Evolutionary conservation across 2,888 invertebrate species (phyloP).

Genomic region (Polydrusus tereticollis): DNA sequence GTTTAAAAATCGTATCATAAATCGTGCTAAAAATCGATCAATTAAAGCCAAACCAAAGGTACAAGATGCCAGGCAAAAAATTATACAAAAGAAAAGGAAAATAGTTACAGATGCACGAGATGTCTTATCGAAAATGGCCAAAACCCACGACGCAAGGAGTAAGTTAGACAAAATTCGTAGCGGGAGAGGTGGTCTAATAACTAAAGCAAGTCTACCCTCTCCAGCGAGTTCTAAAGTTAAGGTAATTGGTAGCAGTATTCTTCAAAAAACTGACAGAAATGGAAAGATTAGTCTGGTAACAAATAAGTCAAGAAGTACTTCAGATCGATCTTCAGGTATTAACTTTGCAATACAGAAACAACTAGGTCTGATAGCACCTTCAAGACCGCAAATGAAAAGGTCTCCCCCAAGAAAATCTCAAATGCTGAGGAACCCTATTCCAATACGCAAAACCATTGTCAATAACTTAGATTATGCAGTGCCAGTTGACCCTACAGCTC

Average conservation of each 20-base stretch:
- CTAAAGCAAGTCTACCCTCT: constrained; percentile 49
- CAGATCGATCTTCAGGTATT: constrained; percentile 59
- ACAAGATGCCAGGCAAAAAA: constrained; percentile 82
- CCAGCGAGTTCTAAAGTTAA: constrained; percentile 60
- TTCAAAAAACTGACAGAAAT: constrained; percentile 69
- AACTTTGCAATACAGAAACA: constrained; percentile 65
- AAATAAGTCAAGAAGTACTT: constrained; percentile 64
- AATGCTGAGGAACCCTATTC: constrained; percentile 41
- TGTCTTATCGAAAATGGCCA: constrained; percentile 81
- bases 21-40: constrained; percentile 25
- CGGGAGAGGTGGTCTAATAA: constrained; percentile 55
- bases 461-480: constrained; percentile 57
- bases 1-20: constrained; percentile 37
- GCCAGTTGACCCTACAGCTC: constrained; percentile 44
- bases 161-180: constrained; percentile 77
- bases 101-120: constrained; percentile 86
- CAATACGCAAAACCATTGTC: constrained; percentile 60
- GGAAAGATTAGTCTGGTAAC: constrained; percentile 70
- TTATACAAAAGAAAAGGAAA: constrained; percentile 83
- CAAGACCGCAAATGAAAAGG: constrained; percentile 36
- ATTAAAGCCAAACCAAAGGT: constrained; percentile 55
- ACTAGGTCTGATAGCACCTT: constrained; percentile 33
- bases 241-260: constrained; percentile 66
- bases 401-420: constrained; percentile 49
- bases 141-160: constrained; percentile 80